Conservation (phyloP, 2,888 invertebrate genomes). For the Noctua janthina region DNA sequence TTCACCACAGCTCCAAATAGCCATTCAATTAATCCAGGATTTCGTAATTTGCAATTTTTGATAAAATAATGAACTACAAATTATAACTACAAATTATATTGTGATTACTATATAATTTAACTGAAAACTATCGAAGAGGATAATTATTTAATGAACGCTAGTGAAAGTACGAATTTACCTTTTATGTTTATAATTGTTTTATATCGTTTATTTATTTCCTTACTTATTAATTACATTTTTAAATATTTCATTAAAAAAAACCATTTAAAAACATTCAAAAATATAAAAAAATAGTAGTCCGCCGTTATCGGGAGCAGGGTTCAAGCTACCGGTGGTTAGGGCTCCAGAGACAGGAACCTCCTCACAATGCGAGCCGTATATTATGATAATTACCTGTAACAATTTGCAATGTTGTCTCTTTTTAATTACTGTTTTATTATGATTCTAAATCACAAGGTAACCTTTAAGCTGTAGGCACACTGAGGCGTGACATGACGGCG, state of each 20-base stretch:
- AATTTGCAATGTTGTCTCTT: too few relatives aligned
- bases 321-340: too few relatives aligned
- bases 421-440: not conserved
- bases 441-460: not conserved
- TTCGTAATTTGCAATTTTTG: not conserved
- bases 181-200: too few relatives aligned
- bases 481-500: accelerated
- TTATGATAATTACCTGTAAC: too few relatives aligned
- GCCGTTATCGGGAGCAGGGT: too few relatives aligned
- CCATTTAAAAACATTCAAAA: too few relatives aligned
- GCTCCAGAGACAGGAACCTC: too few relatives aligned
- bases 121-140: not conserved
- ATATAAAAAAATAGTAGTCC: too few relatives aligned
- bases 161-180: not conserved
- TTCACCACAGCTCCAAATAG: conserved; percentile 18
- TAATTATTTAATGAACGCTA: not conserved
- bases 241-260: too few relatives aligned
- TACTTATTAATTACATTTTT: too few relatives aligned
- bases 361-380: too few relatives aligned
- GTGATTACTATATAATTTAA: not conserved
- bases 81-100: not conserved
- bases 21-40: not conserved
- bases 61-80: not conserved
- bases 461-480: not conserved
- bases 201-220: too few relatives aligned